Percentiles rank a stretch among this genome's conserved stretches.
Conservation (phyloP, 2,888 invertebrate species). For the Odontothrips loti region DNA sequence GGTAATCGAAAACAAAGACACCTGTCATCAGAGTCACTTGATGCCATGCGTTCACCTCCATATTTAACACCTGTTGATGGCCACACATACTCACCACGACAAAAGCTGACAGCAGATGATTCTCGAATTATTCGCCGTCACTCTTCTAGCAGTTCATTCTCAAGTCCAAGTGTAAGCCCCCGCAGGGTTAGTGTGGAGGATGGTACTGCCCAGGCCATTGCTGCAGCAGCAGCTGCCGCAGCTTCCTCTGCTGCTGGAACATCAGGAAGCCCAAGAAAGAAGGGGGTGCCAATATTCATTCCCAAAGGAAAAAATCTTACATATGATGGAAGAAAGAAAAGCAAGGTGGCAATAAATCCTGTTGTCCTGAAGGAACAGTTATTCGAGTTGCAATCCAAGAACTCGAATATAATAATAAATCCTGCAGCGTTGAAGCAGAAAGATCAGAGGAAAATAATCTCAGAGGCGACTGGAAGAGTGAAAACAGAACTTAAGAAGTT, state of each 20-base stretch:
- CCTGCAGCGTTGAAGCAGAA: constrained; percentile 32
- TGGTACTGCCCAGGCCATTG: neutral
- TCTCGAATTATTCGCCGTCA: constrained; percentile 77
- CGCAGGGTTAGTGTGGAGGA: constrained; percentile 35
- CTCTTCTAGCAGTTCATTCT: constrained; percentile 60
- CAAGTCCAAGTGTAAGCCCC: constrained; percentile 39
- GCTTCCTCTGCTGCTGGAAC: neutral
- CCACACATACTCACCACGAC: neutral
- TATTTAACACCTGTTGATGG: neutral
- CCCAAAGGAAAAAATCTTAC: constrained; percentile 34
- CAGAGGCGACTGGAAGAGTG: constrained; percentile 13
- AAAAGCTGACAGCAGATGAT: constrained; percentile 58
- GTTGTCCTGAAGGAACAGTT: neutral
- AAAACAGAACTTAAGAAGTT: constrained; percentile 38
- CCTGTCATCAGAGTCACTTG: neutral
- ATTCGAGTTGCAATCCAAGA: neutral
- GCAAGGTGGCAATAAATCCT: constrained; percentile 37
- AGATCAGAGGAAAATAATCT: constrained; percentile 38
- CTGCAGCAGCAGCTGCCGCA: neutral
- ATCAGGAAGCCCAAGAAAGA: constrained; percentile 19
- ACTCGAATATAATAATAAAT: neutral
- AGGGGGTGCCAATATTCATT: constrained; percentile 29
- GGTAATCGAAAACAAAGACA: constrained; percentile 34
- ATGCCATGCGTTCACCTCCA: neutral
- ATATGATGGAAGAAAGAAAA: constrained; percentile 34